Evolutionary conservation across 2,797 vertebrate species (phyloP), one percentile per base, ranked within the genome.

Genomic region (Hephaestus fuliginosus): DNA sequence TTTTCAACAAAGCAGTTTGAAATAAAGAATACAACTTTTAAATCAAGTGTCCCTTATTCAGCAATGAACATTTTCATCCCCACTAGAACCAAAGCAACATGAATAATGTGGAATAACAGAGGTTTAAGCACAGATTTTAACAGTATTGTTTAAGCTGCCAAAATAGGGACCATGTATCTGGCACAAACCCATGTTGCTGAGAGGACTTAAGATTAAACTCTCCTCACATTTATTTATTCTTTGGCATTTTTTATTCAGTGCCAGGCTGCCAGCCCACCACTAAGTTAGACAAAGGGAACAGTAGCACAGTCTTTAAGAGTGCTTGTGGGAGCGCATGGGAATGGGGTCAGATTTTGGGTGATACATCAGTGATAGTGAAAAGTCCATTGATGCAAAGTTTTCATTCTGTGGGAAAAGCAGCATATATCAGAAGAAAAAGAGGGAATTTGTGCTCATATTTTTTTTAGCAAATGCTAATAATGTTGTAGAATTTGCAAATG

Each of bases 21-120:
- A 94, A 95, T 93, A 93, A 96, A 95, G 78, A 88, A 22, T 60
- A 61, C 20, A 41, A 77, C 63, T 83, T 88, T 89, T 76, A 84
- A 85, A 87, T 71, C 20, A 33, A 18, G 6, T 64, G 53, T 82
- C 52, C 48, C 70, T 88, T 76, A 25, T 73, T 43, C 1, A 22
- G n/a, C 0, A 49, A 46, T 36, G 18, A 72, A 14, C 33, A 48
- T 64, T 74, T 46, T 18, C 1, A 15, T 66, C 73, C 52, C 20
- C 7, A 49, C 52, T 65, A 30, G 49, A 65, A 52, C 36, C 53
- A 74, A 68, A 77, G 75, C 60, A 44, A 14, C 7, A 22, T 75
- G 65, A 13, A 25, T 67, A 43, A 60, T 55, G 15, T 75, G n/a
- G 25, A 55, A 22, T 63, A 22, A 39, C 17, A 17, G 43, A 71